A percentile compares a stretch with the other conserved stretches of the same genome.
Conservation (phyloP, 1,140 invertebrate genomes). For the Ceratosolen fusciceps region DNA sequence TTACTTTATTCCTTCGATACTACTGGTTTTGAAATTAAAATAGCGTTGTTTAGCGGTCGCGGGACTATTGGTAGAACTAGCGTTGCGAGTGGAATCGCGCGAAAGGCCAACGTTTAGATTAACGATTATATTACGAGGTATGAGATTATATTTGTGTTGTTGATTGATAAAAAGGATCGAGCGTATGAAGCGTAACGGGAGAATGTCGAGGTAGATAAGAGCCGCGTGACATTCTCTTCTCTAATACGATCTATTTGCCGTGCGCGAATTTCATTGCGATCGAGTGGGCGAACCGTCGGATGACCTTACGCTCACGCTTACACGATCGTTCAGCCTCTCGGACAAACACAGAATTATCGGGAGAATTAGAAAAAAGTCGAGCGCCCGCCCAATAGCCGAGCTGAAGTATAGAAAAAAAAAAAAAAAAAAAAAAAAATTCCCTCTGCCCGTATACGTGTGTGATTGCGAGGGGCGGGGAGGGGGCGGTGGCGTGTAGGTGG, state of each 20-base stretch:
- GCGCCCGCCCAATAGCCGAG: neutral
- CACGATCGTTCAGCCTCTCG: neutral
- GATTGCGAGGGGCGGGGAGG: neutral
- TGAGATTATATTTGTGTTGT: no score
- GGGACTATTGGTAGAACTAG: no score
- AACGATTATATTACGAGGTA: no score
- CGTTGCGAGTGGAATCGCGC: no score
- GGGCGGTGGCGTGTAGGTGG: neutral
- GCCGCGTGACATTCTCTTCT: slow-evolving; percentile 18
- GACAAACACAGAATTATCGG: slow-evolving; percentile 16
- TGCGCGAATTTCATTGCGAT: slow-evolving; percentile 36
- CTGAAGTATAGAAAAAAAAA: no score
- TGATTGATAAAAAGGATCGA: neutral
- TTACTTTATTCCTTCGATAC: no score
- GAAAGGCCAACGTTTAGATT: no score
- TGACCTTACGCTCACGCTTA: neutral
- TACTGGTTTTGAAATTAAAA: no score
- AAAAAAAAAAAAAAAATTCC: slow-evolving; percentile 37
- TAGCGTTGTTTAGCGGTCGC: no score
- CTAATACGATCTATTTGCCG: slow-evolving; percentile 34
- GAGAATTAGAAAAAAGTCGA: slow-evolving; percentile 24
- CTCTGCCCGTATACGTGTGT: neutral
- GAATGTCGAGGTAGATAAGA: slow-evolving; percentile 17
- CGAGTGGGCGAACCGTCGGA: slow-evolving; percentile 17
- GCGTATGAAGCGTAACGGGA: neutral